These are phyloP conservation scores for Pristionchus fissidentatus DNA, from an alignment of 2,888 invertebrate genomes.

Conservation along the genomic window DNA sequence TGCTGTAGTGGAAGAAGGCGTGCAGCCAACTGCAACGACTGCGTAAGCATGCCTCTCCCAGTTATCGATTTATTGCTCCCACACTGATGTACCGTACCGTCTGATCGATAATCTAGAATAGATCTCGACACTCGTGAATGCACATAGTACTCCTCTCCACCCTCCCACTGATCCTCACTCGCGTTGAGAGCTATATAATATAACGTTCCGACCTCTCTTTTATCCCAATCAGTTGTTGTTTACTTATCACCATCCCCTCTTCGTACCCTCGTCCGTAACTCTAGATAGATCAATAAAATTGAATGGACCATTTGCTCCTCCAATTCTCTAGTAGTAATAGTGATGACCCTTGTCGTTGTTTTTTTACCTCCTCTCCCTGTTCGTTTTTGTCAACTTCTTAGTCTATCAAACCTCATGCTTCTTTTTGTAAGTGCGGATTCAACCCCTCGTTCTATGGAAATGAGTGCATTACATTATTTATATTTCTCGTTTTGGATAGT, in stretches of 20 bases:
- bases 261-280: no score
- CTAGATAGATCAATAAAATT: background rate
- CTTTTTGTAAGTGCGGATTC: no score
- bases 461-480: constrained; percentile 22
- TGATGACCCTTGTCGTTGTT: background rate
- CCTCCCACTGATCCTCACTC: background rate
- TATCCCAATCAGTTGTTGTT: constrained; percentile 22
- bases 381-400: background rate
- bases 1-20: background rate
- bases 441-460: no score
- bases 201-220: constrained; percentile 12
- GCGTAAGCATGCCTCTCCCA: background rate
- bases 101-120: background rate
- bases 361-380: background rate
- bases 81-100: no score
- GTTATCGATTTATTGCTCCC: no score
- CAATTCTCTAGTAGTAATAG: background rate
- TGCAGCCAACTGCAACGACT: background rate
- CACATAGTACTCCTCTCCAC: background rate
- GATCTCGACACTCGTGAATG: constrained; percentile 3
- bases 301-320: constrained; percentile 14
- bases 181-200: background rate
- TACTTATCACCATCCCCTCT: background rate
- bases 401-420: no score
- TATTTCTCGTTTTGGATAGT: background rate